Evolutionary conservation across 1,140 invertebrate species (phyloP), one percentile per base, ranked within the genome.

Genomic region (Zophobas atratus): DNA sequence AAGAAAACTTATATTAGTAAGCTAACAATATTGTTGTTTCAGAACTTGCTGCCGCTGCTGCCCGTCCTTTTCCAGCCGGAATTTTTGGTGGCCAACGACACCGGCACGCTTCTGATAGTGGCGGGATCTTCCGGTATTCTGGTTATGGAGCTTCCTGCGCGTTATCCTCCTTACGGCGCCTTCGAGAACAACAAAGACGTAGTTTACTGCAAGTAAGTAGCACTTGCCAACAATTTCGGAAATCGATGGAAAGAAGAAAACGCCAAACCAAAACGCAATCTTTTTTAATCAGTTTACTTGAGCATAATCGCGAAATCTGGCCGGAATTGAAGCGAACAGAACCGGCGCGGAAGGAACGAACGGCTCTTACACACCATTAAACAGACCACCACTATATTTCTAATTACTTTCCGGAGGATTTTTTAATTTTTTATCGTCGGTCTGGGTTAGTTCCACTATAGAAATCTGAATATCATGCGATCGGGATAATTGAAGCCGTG

Each of bases 171-270:
- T 4, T 84, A 84, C 78, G 86, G 85, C 20, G 79, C 81, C 8
- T 86, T 85, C 70, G 81, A 80, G 46, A 82, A 82, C 36, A 85
- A 84, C 56, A 87, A 86, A 63, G 85, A 86, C 57, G 75, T 87
- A 1, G 82, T 85, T 1, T 87, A 85, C 77, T 85, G 84, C 80
- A 80, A 80, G 85, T 86, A 81, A 82, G 78, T 81, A 20, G 20
- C 20, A 20, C 20, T 20, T 20, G 20, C 20, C 20, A 20, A 20
- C 20, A 20, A 20, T 20, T 20, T 20, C 20, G 20, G 20, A 20
- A 20, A 20, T 20, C 20, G 20, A 20, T 20, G 20, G 20, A 20
- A 20, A 20, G 20, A 20, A 20, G 20, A 20, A 20, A 20, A 20
- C 20, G 20, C 20, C 20, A 20, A 20, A 20, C 20, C 20, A 20